Base-by-base conservation (phyloP, 2,113 vertebrate genomes). In the Bambusicola thoracicus region DNA sequence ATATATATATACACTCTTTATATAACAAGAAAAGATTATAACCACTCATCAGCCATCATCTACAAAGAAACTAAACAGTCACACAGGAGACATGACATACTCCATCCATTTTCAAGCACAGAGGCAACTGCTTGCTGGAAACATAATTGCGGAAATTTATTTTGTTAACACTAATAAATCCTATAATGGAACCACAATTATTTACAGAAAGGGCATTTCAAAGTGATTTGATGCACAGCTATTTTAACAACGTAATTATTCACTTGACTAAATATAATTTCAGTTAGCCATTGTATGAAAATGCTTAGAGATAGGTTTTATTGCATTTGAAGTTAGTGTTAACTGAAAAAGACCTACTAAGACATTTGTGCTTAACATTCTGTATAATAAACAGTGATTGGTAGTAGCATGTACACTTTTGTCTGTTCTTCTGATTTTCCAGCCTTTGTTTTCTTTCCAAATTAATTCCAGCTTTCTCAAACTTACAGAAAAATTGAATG, bases 181-280 rank as follows among this genome's bases (percentile, higher is more conserved):
- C 48, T 29, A 19, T 55, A 87, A 76, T 84, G 86, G 41, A 94
- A 91, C 43, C 21, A 46, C 46, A 67, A 81, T 87, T 78, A 87
- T 14, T 80, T 94, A 75, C 21, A 49, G 77, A 93, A 91, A 76
- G 36, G 61, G 56, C 59, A 87, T 74, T 87, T 87, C 25, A 63
- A 87, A 90, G 22, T 61, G 3, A 74, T 65, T 87, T 87, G 55
- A 82, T 89, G 36, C 24, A 34, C 27, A 66, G 58, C 14, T 78
- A 69, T 82, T 93, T 95, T 91, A 95, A 93, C 21, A 81, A 40
- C 81, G 56, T 53, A 76, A 85, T 92, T 91, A 89, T 70, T 61
- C 48, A 81, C 79, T 93, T 91, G 66, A 81, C 36, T 89, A 87
- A 92, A 75, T 63, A 59, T 32, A 82, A 86, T 90, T 86, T 90